These are phyloP conservation scores for Phylloscopus trochiloides DNA, from an alignment of 2,113 vertebrate species.

Conservation along the genomic window DNA sequence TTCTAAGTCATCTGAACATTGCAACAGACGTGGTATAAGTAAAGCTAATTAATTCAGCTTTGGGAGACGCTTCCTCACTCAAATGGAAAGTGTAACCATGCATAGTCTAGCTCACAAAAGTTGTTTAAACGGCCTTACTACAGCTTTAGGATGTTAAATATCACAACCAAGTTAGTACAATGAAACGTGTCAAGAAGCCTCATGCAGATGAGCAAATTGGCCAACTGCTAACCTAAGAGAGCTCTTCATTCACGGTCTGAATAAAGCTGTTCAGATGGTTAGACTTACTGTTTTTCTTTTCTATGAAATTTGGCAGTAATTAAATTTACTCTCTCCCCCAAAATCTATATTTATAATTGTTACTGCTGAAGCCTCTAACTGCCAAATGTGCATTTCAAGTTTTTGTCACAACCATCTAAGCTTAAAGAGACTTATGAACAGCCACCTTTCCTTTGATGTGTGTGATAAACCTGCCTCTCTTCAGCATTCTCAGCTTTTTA, in stretches of 20 bases:
- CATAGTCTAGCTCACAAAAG: background rate
- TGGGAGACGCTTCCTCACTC: background rate
- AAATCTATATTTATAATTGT: background rate
- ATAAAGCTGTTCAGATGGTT: background rate
- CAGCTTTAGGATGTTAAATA: background rate
- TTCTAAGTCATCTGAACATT: background rate
- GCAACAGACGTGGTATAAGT: background rate
- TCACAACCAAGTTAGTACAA: background rate
- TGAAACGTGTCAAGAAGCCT: background rate
- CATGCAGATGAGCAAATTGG: background rate
- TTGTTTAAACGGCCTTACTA: background rate
- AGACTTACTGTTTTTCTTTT: background rate
- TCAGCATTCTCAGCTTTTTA: background rate
- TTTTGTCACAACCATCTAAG: background rate
- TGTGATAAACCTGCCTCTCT: background rate
- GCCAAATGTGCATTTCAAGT: background rate
- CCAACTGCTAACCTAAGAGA: background rate
- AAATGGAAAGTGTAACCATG: background rate
- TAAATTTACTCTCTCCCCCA: background rate
- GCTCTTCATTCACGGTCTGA: background rate
- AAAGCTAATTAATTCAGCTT: slow-evolving; percentile 12
- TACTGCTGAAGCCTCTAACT: background rate
- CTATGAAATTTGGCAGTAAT: background rate
- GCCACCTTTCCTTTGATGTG: background rate
- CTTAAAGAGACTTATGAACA: background rate